phyloP scores from a whole-genome alignment of 2,113 vertebrate species.

The Theristicus caerulescens region DNA sequence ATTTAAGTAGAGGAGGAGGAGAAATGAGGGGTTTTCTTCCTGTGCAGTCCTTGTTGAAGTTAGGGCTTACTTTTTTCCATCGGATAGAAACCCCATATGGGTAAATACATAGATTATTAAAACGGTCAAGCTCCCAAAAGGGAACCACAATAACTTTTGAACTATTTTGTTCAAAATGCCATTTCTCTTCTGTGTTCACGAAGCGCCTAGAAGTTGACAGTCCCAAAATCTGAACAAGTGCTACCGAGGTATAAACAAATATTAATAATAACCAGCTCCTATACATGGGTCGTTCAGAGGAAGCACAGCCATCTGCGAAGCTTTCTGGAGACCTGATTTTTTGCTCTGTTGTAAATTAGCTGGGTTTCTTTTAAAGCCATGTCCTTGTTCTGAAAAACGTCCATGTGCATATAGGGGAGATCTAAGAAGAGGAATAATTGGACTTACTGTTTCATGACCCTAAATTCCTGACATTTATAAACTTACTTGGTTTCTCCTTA shows the following conservation, averaged over 20 bases:
- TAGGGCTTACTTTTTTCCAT: neutral
- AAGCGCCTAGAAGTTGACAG: neutral
- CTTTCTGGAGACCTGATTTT: neutral
- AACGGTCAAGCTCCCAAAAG: accelerated
- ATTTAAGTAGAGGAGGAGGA: no score
- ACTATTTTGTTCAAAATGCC: accelerated
- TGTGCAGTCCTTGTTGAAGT: neutral
- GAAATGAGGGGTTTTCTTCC: neutral
- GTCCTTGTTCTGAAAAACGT: neutral
- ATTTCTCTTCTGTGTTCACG: accelerated
- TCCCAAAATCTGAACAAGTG: neutral
- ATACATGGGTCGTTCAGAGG: accelerated
- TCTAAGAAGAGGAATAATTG: neutral
- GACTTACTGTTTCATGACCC: neutral
- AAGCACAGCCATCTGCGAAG: neutral
- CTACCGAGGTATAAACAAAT: accelerated
- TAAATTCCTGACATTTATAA: neutral
- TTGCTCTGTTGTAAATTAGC: accelerated
- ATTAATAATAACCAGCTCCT: accelerated
- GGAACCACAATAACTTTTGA: neutral
- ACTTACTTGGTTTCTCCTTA: neutral
- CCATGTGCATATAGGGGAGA: accelerated
- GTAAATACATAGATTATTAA: neutral
- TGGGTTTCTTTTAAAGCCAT: neutral
- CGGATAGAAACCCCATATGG: accelerated